Percentiles rank a stretch among this genome's conserved stretches.
phyloP scores from a whole-genome alignment of 2,797 vertebrate species.

The Periparus ater region DNA sequence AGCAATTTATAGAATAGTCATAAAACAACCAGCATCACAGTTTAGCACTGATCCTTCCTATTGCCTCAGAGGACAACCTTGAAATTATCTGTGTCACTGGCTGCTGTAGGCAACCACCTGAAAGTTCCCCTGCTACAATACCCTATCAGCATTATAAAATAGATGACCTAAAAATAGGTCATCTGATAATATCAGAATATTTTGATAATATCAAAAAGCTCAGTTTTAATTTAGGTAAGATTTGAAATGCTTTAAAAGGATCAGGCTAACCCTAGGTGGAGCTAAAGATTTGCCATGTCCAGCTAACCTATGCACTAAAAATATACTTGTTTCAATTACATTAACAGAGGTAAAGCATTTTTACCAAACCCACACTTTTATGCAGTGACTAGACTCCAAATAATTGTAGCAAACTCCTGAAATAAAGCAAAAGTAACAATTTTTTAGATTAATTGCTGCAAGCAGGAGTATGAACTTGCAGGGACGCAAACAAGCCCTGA shows the following conservation, averaged over 20 bases:
- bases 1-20: not conserved
- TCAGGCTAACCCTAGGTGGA: not conserved
- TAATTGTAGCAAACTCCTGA: not conserved
- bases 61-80: not conserved
- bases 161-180: not conserved
- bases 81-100: not conserved
- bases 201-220: not conserved
- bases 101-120: not conserved
- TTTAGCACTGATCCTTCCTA: not conserved
- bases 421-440: not conserved
- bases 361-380: not conserved
- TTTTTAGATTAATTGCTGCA: not conserved
- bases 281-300: not conserved
- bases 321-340: not conserved
- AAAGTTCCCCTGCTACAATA: not conserved
- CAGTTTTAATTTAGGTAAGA: not conserved
- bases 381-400: fast-evolving
- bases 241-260: not conserved
- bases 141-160: not conserved
- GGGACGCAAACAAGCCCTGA: not conserved
- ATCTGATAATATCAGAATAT: no score
- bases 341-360: not conserved
- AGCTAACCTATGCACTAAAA: not conserved
- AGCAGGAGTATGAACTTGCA: not conserved
- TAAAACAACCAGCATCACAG: not conserved